Base-by-base conservation (phyloP, 1,140 invertebrate species). In the Heliothis subflexa region DNA sequence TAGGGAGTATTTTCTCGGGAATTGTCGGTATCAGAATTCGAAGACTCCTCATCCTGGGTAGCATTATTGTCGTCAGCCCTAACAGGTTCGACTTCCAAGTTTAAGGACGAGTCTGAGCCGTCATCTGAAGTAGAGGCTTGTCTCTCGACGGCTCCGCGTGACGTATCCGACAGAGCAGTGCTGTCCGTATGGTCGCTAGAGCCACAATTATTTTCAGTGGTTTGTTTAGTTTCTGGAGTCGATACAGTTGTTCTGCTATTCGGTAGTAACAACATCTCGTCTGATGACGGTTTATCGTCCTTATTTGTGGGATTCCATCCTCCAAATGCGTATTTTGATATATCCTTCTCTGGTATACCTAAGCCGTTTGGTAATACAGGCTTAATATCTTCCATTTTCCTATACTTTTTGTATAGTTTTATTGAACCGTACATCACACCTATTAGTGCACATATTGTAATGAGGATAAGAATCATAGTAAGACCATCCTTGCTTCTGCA, bases 381-480 rank as follows among this genome's bases (percentile, higher is more conserved):
- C 80, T 94, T 92, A 33, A 95, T 95, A 74, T 94, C 91, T 82
- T 92, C 91, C 94, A 94, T 95, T 86, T 92, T 93, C 76, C 88
- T 86, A 80, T 91, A 93, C 64, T 87, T 92, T 81, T 91, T 91
- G 61, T 91, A 93, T 5, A 90, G 59, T 83, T 93, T 94, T 70
- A 93, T 82, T 14, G 88, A 88, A 49, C 86, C 86, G 82, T 91
- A 94, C 47, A 84, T 84, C 16, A 91, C 72, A 28, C 83, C 90
- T 50, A 92, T 82, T 71, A 91, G 33, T 50, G 83, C 78, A 87
- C 93, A 89, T 70, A 94, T 78, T 72, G 80, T 83, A 80, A 90
- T 82, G 70, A 94, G 85, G 54, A 92, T 90, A 9, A 91, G 80
- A 55, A 85, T 87, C 83, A 91, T 86, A n/a, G 88, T 88, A 13